Percentiles rank a stretch among this genome's conserved stretches.
Conservation (phyloP, 2,888 invertebrate genomes). For the Heliconius cydno region DNA sequence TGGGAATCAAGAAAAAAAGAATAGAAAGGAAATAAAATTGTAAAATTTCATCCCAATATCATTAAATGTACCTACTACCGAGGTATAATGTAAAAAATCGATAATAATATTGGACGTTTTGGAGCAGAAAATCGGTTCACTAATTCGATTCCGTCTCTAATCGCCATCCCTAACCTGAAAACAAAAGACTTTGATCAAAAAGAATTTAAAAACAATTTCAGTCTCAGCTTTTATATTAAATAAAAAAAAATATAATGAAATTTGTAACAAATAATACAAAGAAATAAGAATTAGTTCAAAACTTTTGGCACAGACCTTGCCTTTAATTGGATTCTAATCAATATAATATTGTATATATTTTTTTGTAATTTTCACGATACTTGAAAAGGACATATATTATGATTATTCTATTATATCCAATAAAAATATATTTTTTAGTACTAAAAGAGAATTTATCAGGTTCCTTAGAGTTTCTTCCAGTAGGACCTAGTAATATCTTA, state of each 20-base stretch:
- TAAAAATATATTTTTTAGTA: background rate
- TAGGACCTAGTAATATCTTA: too few relatives aligned
- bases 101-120: constrained; percentile 8
- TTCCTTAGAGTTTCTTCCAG: too few relatives aligned
- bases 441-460: too few relatives aligned
- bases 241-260: background rate
- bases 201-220: constrained; percentile 11
- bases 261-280: background rate
- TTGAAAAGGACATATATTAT: background rate
- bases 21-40: background rate
- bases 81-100: background rate
- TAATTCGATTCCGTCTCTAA: constrained; percentile 13
- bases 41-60: background rate
- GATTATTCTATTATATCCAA: too few relatives aligned
- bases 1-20: background rate
- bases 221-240: background rate
- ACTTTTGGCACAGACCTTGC: background rate
- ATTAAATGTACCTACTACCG: background rate
- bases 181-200: constrained; percentile 7
- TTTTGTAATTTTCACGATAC: background rate
- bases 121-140: constrained; percentile 4
- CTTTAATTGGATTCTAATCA: background rate
- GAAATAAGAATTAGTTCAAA: background rate
- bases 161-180: constrained; percentile 7
- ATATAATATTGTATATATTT: background rate